Conservation (phyloP, 2,113 vertebrate genomes). For the Rynchops niger region DNA sequence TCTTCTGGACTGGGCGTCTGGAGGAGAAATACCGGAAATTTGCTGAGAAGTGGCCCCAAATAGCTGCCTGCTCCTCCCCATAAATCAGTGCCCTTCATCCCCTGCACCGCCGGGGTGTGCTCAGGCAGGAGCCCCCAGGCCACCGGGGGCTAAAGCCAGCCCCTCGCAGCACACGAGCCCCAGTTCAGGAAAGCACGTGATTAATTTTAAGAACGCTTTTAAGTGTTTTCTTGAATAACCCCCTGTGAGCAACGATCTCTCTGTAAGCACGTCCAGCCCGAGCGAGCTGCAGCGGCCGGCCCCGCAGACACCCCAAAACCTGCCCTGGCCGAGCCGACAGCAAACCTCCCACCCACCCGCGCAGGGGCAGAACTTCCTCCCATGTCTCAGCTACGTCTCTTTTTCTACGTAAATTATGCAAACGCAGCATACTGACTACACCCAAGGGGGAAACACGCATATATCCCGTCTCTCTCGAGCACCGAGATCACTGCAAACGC, state of each 20-base stretch:
- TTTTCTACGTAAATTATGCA: neutral
- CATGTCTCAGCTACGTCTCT: neutral
- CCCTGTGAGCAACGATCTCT: neutral
- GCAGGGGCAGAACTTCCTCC: neutral
- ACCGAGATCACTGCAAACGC: neutral
- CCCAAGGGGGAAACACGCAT: neutral
- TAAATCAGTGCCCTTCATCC: rapidly evolving
- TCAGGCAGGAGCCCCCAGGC: neutral
- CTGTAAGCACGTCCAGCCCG: neutral
- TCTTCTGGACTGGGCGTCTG: neutral
- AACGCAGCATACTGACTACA: neutral
- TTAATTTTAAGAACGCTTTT: neutral
- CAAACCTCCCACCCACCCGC: neutral
- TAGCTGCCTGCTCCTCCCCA: neutral
- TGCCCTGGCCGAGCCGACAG: neutral
- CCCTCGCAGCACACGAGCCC: neutral
- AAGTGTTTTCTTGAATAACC: neutral
- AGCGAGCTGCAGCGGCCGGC: neutral
- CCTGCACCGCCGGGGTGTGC: rapidly evolving
- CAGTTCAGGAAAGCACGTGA: neutral
- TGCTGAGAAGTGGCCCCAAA: neutral
- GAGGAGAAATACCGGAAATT: neutral
- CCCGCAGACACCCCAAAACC: neutral
- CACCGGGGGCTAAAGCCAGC: neutral
- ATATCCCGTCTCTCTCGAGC: neutral